Base-by-base conservation (phyloP, 1,140 invertebrate genomes). In the Lucilia cuprina region DNA sequence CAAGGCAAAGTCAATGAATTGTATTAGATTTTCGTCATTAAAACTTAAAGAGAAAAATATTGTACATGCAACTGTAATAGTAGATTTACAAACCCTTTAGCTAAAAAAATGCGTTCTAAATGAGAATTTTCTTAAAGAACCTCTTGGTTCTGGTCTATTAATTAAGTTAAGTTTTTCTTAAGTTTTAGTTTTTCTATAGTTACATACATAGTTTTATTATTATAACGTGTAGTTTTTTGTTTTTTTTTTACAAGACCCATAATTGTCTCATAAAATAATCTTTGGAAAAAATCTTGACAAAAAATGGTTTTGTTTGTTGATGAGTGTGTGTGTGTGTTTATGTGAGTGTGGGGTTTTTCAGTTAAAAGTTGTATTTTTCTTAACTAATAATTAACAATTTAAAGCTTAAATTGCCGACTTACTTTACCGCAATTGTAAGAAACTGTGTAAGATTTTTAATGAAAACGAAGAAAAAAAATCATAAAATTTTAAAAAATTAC, bases 331-430 rank as follows among this genome's bases (percentile, higher is more conserved):
- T 30, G 25, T 30, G 25, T 30, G 25, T 30, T n/a, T n/a, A n/a
- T n/a, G 41, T 41, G 41, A 2, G 41, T 41, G 7, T 74, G 21
- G 25, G 74, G 74, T 75, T 25, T 25, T 10, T 41, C 3, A 12
- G 50, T 55, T 55, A 55, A 55, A 55, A 55, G 50, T 55, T 55
- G 50, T 55, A 55, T 55, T 70, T 70, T 70, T 25, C 17, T 49
- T 21, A 80, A 80, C 77, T 80, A 80, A 80, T 80, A 80, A 80
- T 80, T 80, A 80, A 25, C 77, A 49, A 80, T 80, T 80, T 80
- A 80, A 80, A 80, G 77, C 41, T 80, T 80, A 80, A 80, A 80
- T 80, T 80, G 77, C 77, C 41, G 19, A 35, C 75, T 70, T 70
- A 70, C 65, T 70, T 70, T 70, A 25, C 65, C n/a, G 21, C 65